These are phyloP conservation scores for Eumacrocentrus americanus DNA, from an alignment of 2,888 invertebrate genomes.

Conservation along the genomic window DNA sequence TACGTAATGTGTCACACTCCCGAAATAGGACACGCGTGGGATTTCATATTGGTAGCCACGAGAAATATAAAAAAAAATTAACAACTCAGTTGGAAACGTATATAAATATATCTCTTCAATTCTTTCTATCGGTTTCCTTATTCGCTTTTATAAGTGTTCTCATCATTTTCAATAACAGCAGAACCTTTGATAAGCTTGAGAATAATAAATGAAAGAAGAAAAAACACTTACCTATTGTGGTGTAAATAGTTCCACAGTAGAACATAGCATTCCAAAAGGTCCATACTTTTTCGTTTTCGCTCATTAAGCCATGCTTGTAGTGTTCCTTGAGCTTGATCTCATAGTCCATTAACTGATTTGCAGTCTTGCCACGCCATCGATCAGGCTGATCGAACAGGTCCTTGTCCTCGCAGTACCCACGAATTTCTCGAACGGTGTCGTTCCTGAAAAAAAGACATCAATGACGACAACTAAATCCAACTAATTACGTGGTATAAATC, in stretches of 20 bases:
- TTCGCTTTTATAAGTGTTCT: background rate
- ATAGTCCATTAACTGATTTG: conserved; percentile 64
- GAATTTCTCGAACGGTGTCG: conserved; percentile 52
- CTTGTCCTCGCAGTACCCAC: conserved; percentile 49
- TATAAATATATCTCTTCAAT: conserved; percentile 1
- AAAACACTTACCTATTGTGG: conserved; percentile 85
- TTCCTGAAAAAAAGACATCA: conserved; percentile 44
- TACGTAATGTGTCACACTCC: conserved; percentile 26
- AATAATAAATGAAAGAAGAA: conserved; percentile 9
- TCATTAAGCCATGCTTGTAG: conserved; percentile 60
- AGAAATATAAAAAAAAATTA: background rate
- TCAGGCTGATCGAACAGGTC: conserved; percentile 51
- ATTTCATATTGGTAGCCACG: conserved; percentile 4
- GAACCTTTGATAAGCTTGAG: no score
- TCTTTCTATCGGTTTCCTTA: no score
- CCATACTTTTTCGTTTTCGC: conserved; percentile 69
- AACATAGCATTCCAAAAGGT: conserved; percentile 86
- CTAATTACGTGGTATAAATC: background rate
- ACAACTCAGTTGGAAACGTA: background rate
- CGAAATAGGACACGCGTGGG: conserved; percentile 31
- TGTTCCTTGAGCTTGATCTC: conserved; percentile 65
- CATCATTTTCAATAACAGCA: background rate
- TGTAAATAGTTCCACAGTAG: conserved; percentile 86
- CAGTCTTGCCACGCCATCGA: conserved; percentile 64
- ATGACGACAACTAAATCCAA: background rate